Evolutionary conservation across 2,888 invertebrate species (phyloP).

Genomic region (Agriopis aurantiaria): DNA sequence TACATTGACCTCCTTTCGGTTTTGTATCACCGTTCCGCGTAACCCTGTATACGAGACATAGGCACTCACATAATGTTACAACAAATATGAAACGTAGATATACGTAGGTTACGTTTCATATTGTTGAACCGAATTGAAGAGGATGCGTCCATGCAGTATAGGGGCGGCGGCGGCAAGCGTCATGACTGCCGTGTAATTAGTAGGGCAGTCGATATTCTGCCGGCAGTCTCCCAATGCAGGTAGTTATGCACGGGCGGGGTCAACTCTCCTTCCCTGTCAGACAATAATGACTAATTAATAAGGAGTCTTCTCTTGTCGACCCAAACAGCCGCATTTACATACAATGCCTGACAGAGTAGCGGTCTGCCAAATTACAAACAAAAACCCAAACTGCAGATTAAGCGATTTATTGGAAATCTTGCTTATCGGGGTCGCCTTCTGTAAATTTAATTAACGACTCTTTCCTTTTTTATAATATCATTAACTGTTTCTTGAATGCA

Average conservation of each 20-base stretch:
- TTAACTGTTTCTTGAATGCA: conserved; percentile 55
- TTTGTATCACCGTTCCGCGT: too few species aligned
- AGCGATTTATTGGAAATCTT: conserved; percentile 49
- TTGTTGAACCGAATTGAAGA: not conserved
- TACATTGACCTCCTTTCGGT: too few species aligned
- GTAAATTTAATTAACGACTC: conserved; percentile 58
- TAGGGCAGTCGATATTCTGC: conserved; percentile 23
- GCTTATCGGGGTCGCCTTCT: conserved; percentile 53
- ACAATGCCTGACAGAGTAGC: conserved; percentile 63
- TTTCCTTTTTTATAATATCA: conserved; percentile 53
- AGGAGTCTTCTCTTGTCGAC: conserved; percentile 49
- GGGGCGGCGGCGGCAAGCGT: not conserved
- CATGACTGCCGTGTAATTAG: conserved; percentile 27
- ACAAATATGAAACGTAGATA: too few species aligned
- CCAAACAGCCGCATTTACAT: conserved; percentile 63
- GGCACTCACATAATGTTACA: too few species aligned
- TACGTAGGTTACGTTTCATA: too few species aligned
- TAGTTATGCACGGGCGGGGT: conserved; percentile 31
- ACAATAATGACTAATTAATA: conserved; percentile 51
- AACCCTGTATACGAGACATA: too few species aligned
- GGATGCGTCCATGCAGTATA: not conserved
- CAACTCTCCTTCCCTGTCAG: conserved; percentile 43
- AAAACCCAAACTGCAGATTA: conserved; percentile 53
- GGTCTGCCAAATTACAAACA: conserved; percentile 57
- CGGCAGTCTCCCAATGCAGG: conserved; percentile 24